Evolutionary conservation across 2,113 vertebrate species (phyloP).

Genomic region (Beaufortia kweichowensis): DNA sequence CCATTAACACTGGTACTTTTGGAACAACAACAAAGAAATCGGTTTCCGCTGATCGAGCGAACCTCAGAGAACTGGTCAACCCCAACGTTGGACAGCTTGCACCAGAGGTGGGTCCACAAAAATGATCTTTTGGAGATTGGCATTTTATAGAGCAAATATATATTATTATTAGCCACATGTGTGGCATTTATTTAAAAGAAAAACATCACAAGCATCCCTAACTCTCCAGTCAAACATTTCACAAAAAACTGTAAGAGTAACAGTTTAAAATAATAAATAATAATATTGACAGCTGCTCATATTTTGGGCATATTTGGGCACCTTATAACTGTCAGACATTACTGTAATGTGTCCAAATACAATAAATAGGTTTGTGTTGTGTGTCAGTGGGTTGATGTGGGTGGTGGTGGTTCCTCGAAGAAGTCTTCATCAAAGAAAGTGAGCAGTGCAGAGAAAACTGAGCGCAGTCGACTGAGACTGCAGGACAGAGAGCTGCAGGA

Average conservation of each 20-base stretch:
- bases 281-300: too few species aligned
- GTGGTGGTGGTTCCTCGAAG: slow-evolving; percentile 59
- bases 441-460: slow-evolving; percentile 35
- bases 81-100: slow-evolving; percentile 82
- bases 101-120: slow-evolving; percentile 76
- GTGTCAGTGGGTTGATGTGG: slow-evolving; percentile 87
- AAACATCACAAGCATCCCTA: too few species aligned
- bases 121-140: too few species aligned
- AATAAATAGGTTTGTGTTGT: neutral
- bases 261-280: too few species aligned
- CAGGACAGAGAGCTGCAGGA: slow-evolving; percentile 94
- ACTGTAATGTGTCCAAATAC: too few species aligned
- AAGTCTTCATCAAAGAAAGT: slow-evolving; percentile 53
- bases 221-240: too few species aligned
- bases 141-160: too few species aligned
- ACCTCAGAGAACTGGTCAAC: slow-evolving; percentile 82
- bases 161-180: too few species aligned
- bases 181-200: too few species aligned
- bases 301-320: too few species aligned
- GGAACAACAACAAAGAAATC: slow-evolving; percentile 58
- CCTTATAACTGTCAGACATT: too few species aligned
- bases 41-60: slow-evolving; percentile 54
- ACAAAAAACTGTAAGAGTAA: too few species aligned
- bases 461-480: slow-evolving; percentile 79
- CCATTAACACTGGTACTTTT: slow-evolving; percentile 73